phyloP scores from a whole-genome alignment of 92 coral and sea anemone genomes.

The Ricordea florida region DNA sequence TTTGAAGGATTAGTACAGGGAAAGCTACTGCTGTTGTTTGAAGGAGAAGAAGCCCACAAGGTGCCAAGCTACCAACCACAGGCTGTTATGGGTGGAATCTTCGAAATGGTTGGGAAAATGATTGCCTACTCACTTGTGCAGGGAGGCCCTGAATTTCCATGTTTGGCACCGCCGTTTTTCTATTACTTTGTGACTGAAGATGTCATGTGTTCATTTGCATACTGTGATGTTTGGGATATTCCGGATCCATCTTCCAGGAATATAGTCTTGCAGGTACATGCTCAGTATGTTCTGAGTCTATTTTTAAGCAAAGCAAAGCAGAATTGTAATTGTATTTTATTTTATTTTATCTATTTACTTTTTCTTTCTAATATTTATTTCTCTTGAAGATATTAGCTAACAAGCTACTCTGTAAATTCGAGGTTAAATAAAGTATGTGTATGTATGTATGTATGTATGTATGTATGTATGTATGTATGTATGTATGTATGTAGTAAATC shows the following conservation, averaged over 20 bases:
- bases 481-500: no score
- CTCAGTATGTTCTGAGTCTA: background rate
- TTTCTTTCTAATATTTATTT: no score
- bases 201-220: constrained; percentile 61
- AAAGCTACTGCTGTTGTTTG: constrained; percentile 30
- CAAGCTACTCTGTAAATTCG: no score
- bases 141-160: constrained; percentile 67
- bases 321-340: no score
- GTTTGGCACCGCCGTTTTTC: constrained; percentile 40
- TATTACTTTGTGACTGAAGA: constrained; percentile 77
- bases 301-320: no score
- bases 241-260: constrained; percentile 56
- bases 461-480: no score
- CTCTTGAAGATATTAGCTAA: no score
- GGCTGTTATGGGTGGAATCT: constrained; percentile 50
- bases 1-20: constrained; percentile 34
- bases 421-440: no score
- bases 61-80: constrained; percentile 59
- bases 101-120: constrained; percentile 51
- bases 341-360: no score
- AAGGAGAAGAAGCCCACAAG: constrained; percentile 31
- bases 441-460: no score
- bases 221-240: constrained; percentile 58
- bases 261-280: constrained; percentile 30
- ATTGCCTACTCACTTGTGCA: constrained; percentile 66